Conservation (phyloP, 2,888 invertebrate species). For the Uloborus plumipes region DNA sequence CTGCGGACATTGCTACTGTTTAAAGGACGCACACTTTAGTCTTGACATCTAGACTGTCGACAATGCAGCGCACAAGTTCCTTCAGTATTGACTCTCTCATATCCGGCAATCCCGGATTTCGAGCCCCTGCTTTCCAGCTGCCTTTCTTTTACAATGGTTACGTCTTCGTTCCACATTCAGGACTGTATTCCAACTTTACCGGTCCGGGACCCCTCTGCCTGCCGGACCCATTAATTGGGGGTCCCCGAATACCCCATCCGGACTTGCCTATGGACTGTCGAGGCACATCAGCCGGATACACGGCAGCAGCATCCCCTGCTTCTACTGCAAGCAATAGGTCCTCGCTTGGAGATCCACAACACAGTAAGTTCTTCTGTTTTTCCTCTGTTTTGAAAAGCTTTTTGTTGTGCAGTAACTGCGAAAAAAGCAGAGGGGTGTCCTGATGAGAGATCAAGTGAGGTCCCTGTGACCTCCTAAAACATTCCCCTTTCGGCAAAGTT, state of each 20-base stretch:
- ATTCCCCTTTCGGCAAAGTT: too few species aligned
- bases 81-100: constrained; percentile 61
- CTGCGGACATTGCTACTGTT: too few species aligned
- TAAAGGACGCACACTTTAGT: too few species aligned
- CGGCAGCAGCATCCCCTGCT: constrained; percentile 14
- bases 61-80: constrained; percentile 50
- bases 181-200: constrained; percentile 36
- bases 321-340: constrained; percentile 52
- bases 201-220: constrained; percentile 46
- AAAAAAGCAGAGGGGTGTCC: too few species aligned
- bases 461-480: too few species aligned
- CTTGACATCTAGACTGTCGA: constrained; percentile 3
- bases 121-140: constrained; percentile 41
- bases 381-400: background rate
- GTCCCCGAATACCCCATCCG: constrained; percentile 26
- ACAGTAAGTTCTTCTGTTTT: constrained; percentile 37
- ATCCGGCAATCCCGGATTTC: constrained; percentile 45
- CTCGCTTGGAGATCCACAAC: constrained; percentile 39
- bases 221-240: constrained; percentile 34
- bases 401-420: too few species aligned
- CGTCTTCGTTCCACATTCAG: constrained; percentile 47
- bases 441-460: too few species aligned
- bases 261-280: constrained; percentile 47
- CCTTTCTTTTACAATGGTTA: constrained; percentile 62
- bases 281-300: constrained; percentile 18